Evolutionary conservation across 2,888 invertebrate genomes (phyloP).

Genomic region (Temnothorax rugatulus): DNA sequence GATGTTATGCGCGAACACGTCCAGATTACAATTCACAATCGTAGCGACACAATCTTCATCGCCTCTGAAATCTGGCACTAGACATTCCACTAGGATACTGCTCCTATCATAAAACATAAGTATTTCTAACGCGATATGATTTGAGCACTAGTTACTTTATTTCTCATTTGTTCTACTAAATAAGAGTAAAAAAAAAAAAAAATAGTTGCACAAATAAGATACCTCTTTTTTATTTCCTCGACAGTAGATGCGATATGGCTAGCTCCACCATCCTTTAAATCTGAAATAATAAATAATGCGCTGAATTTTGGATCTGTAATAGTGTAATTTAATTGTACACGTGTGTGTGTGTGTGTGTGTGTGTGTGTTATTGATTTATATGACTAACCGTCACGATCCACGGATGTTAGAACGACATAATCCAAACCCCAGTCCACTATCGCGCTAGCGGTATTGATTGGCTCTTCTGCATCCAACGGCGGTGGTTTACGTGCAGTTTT

Average conservation of each 20-base stretch:
- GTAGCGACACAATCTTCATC: conserved; percentile 91
- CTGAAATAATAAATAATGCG: conserved; percentile 86
- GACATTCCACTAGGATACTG: conserved; percentile 96
- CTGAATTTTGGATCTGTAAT: conserved; percentile 13
- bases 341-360: no score
- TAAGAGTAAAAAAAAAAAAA: conserved; percentile 3
- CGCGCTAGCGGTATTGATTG: conserved; percentile 96
- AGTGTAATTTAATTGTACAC: not conserved
- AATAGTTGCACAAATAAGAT: not conserved
- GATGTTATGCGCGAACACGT: conserved; percentile 99
- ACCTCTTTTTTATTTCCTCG: conserved; percentile 83
- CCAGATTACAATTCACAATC: conserved; percentile 94
- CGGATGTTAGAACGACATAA: conserved; percentile 99
- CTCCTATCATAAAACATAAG: conserved; percentile 87
- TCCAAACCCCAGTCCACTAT: conserved; percentile 98
- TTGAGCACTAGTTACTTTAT: not conserved
- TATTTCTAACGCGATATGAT: not conserved
- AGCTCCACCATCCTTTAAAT: conserved; percentile 97
- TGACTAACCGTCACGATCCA: conserved; percentile 96
- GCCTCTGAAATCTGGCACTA: conserved; percentile 98
- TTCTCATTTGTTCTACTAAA: not conserved
- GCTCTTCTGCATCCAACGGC: conserved; percentile 95
- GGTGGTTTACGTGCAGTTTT: conserved; percentile 97
- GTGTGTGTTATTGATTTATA: not conserved
- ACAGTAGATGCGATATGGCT: conserved; percentile 96